Conservation (phyloP, 2,888 invertebrate genomes). For the Oscheius myriophilus region DNA sequence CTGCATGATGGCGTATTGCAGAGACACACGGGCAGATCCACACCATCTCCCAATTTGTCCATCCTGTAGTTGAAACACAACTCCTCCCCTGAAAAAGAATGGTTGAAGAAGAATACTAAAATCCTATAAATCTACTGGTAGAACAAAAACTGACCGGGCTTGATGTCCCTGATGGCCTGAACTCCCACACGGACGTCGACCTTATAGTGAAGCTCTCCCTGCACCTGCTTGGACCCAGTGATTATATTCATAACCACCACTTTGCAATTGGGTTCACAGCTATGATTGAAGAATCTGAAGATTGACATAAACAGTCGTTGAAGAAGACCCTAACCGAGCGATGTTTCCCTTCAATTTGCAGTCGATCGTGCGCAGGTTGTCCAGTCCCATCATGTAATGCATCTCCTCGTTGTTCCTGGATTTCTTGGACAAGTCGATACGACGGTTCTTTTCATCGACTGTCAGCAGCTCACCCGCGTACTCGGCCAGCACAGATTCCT, state of each 20-base stretch:
- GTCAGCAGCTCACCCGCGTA: slow-evolving; percentile 35
- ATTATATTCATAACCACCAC: slow-evolving; percentile 4
- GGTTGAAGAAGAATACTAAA: too few relatives aligned
- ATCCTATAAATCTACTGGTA: too few relatives aligned
- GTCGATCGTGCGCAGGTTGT: slow-evolving; percentile 14
- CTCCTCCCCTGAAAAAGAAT: slow-evolving; percentile 20
- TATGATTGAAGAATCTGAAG: slow-evolving; percentile 32
- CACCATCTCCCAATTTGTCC: slow-evolving; percentile 4
- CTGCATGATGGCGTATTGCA: slow-evolving; percentile 19
- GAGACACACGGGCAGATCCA: slow-evolving; percentile 16
- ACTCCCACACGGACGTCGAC: slow-evolving; percentile 15
- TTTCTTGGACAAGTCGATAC: slow-evolving; percentile 7
- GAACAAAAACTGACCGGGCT: neutral
- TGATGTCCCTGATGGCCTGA: slow-evolving; percentile 19
- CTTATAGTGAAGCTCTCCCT: neutral
- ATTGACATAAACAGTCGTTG: neutral
- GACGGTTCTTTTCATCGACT: neutral
- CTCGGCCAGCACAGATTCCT: slow-evolving; percentile 29
- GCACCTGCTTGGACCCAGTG: neutral
- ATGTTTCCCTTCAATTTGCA: slow-evolving; percentile 30
- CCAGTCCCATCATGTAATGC: slow-evolving; percentile 35
- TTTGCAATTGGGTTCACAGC: slow-evolving; percentile 30
- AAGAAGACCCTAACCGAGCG: slow-evolving; percentile 8
- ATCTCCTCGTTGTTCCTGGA: slow-evolving; percentile 24
- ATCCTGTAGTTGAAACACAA: slow-evolving; percentile 28